Percentiles rank a stretch among this genome's conserved stretches.
These are phyloP conservation scores for Sebastes variabilis DNA, from an alignment of 2,797 vertebrate species.

Conservation along the genomic window DNA sequence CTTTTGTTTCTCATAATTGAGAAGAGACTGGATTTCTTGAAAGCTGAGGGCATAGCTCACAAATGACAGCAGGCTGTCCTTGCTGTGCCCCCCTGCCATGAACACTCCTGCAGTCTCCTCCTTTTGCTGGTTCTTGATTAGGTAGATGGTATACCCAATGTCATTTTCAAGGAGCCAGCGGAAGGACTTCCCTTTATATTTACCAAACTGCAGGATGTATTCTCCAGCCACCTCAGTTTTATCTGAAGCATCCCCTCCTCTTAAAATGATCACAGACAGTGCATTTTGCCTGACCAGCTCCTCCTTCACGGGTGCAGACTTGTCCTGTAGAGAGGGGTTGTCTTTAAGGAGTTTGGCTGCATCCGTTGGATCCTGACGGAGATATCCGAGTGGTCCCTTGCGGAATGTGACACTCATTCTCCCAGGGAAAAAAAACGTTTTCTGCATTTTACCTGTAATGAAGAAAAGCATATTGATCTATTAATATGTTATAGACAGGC, in stretches of 20 bases:
- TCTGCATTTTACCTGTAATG: not conserved
- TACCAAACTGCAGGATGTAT: not conserved
- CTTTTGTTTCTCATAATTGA: not conserved
- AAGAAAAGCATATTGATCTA: not conserved
- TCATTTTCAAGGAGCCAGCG: not conserved
- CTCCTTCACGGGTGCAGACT: not conserved
- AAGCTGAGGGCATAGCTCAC: not conserved
- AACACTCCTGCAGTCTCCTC: not conserved
- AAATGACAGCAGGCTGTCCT: not conserved
- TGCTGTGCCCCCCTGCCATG: not conserved
- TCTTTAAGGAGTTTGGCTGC: not conserved
- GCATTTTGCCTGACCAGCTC: not conserved
- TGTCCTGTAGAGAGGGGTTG: not conserved
- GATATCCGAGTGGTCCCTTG: not conserved
- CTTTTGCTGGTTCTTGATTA: not conserved
- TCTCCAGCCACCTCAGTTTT: not conserved
- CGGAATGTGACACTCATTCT: not conserved
- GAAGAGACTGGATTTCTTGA: not conserved
- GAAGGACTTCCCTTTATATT: not conserved
- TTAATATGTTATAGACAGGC: not conserved
- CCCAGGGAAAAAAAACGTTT: not conserved
- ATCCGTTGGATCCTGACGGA: not conserved
- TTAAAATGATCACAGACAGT: not conserved
- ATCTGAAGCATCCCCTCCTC: not conserved
- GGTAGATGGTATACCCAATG: not conserved